These are phyloP conservation scores for Rissa tridactyla DNA, from an alignment of 2,113 vertebrate genomes.

Conservation along the genomic window DNA sequence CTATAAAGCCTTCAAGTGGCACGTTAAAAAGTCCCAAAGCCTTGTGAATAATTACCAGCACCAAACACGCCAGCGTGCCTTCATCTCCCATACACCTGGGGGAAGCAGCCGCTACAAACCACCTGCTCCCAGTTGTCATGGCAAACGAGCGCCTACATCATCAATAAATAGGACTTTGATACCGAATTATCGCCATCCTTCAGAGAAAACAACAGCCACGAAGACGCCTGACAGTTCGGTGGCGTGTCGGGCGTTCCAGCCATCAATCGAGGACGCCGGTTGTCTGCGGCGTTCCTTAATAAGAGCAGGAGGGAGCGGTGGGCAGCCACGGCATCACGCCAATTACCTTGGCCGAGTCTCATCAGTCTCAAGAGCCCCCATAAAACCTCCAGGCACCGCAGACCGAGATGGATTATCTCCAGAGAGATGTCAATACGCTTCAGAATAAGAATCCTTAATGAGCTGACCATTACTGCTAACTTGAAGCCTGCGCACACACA, in stretches of 20 bases:
- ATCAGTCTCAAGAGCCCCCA: neutral
- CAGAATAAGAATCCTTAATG: neutral
- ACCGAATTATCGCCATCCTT: neutral
- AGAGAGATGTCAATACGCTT: neutral
- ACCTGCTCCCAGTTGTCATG: neutral
- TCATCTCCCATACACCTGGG: neutral
- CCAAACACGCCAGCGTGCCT: neutral
- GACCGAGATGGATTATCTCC: neutral
- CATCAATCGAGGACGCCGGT: fast-evolving
- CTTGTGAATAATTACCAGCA: neutral
- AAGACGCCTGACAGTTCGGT: neutral
- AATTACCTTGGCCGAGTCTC: neutral
- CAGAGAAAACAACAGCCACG: fast-evolving
- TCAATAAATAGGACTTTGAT: neutral
- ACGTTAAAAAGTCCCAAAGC: neutral
- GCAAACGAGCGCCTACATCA: neutral
- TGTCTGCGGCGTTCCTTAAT: neutral
- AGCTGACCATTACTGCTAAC: neutral
- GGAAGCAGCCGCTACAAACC: neutral
- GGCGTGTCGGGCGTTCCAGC: neutral
- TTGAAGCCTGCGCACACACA: fast-evolving
- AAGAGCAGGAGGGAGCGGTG: neutral
- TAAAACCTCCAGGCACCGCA: neutral
- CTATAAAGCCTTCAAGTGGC: slow-evolving; percentile 9
- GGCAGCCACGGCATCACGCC: neutral